These are phyloP conservation scores for Zaprionus inermis DNA, from an alignment of 1,140 invertebrate genomes.

Conservation along the genomic window DNA sequence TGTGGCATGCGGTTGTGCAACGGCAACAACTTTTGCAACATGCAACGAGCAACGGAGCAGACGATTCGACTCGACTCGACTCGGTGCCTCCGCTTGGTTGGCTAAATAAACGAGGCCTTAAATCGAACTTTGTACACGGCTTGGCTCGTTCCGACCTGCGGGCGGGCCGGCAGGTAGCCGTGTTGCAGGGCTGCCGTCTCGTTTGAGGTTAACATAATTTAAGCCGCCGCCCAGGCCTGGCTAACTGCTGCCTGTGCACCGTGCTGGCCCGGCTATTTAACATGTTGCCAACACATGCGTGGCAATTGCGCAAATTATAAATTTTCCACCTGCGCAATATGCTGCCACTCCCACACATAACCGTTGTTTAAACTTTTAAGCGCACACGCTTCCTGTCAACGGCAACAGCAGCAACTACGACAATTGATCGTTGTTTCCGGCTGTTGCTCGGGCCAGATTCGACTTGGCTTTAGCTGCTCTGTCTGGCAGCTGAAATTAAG, in stretches of 20 bases:
- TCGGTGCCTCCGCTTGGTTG: constrained; percentile 41
- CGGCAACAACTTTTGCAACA: constrained; percentile 77
- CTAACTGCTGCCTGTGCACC: constrained; percentile 22
- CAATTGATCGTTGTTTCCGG: constrained; percentile 79
- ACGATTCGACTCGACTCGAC: constrained; percentile 26
- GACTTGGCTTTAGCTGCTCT: constrained; percentile 26
- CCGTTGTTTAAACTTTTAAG: constrained; percentile 70
- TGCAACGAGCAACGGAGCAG: constrained; percentile 65
- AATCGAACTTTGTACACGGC: constrained; percentile 78
- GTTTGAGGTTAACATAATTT: constrained; percentile 83
- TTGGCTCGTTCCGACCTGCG: constrained; percentile 26
- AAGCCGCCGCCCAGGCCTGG: constrained; percentile 46
- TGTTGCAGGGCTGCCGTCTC: constrained; percentile 54
- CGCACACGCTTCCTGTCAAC: constrained; percentile 66
- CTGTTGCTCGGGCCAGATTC: constrained; percentile 27
- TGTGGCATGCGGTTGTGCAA: constrained; percentile 79
- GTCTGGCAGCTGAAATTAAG: constrained; percentile 59
- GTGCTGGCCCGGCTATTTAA: constrained; percentile 63
- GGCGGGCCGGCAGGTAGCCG: constrained; percentile 10
- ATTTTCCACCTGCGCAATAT: constrained; percentile 79
- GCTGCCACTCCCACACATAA: constrained; percentile 49
- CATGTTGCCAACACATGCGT: constrained; percentile 74
- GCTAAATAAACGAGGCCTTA: constrained; percentile 82
- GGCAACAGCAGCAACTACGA: constrained; percentile 60
- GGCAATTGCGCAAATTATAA: constrained; percentile 80